Conservation (phyloP, 92 coral and sea anemone species). For the Epizoanthus rinbou region DNA sequence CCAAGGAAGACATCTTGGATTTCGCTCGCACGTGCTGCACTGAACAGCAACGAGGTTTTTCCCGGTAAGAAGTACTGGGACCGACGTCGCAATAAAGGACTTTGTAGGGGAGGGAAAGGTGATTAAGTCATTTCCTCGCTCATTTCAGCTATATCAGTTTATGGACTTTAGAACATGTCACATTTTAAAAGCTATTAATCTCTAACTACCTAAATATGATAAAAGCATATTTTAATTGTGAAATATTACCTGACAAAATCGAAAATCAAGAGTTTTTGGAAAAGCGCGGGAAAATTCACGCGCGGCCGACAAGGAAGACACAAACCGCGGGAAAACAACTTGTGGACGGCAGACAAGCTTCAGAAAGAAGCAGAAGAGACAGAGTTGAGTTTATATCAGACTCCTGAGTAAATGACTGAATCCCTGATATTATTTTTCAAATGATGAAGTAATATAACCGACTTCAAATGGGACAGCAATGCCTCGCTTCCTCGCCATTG, state of each 20-base stretch:
- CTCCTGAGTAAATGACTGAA: background rate
- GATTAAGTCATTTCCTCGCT: too few relatives aligned
- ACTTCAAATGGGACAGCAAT: conserved; percentile 46
- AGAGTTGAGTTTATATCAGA: too few relatives aligned
- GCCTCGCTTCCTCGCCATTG: conserved; percentile 81
- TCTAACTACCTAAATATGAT: too few relatives aligned
- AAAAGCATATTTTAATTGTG: too few relatives aligned
- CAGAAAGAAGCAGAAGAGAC: background rate
- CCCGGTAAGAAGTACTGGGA: conserved; percentile 36
- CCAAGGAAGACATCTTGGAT: conserved; percentile 90
- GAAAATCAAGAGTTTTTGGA: background rate
- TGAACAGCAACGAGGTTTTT: background rate
- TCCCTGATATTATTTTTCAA: background rate
- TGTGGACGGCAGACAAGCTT: too few relatives aligned
- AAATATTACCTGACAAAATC: too few relatives aligned
- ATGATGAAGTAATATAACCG: background rate
- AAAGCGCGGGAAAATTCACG: conserved; percentile 45
- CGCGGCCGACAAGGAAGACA: conserved; percentile 4
- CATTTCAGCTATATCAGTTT: too few relatives aligned
- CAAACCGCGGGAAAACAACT: conserved; percentile 41
- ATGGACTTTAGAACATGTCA: too few relatives aligned
- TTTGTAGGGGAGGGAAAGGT: conserved; percentile 20
- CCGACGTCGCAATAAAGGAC: background rate
- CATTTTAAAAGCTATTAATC: too few relatives aligned
- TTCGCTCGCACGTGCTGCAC: conserved; percentile 52